Evolutionary conservation across 2,888 invertebrate genomes (phyloP), one percentile per base, ranked within the genome.

Genomic region (Drosophila picticornis): DNA sequence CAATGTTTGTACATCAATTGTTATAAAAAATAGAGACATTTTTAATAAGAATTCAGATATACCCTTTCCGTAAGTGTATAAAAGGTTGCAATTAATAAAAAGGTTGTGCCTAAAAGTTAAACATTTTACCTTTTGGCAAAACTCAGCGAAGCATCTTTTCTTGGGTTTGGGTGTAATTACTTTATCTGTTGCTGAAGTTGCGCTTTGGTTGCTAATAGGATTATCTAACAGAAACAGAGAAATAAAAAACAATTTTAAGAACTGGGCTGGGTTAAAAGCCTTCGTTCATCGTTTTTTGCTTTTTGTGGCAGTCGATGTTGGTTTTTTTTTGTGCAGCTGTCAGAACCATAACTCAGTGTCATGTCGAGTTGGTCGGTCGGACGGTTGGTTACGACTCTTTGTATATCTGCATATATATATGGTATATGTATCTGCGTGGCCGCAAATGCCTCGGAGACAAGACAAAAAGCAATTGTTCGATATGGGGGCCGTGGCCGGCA

Each of bases 311-410:
- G 71, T 71, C 56, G 61, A 60, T 55, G 36, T 69, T 77, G 80
- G 48, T 40, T 46, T 46, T 46, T 46, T 74, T 73, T 86, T 88
- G 83, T 83, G 83, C 81, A 88, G 89, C 87, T 88, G 87, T 88
- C 87, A 88, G 89, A 88, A 88, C 87, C 89, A 88, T 88, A 88
- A 88, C 87, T 88, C 89, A 88, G 87, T 88, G 87, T 88, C 87
- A 89, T 87, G 87, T 88, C 81, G 77, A 73, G 69, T 70, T 71
- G 68, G 38, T 38, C 46, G 46, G 46, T 52, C 31, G 22, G 31
- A 32, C 32, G 46, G 46, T 40, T 77, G 70, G 75, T 55, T 71
- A 75, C 77, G 62, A 71, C 46, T 69, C 70, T 81, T 70, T 72
- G 77, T 73, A 36, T 56, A 74, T 70, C 58, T 64, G 64, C 40